Evolutionary conservation across 2,797 vertebrate genomes (phyloP).

Genomic region (Eupleurogrammus muticus): DNA sequence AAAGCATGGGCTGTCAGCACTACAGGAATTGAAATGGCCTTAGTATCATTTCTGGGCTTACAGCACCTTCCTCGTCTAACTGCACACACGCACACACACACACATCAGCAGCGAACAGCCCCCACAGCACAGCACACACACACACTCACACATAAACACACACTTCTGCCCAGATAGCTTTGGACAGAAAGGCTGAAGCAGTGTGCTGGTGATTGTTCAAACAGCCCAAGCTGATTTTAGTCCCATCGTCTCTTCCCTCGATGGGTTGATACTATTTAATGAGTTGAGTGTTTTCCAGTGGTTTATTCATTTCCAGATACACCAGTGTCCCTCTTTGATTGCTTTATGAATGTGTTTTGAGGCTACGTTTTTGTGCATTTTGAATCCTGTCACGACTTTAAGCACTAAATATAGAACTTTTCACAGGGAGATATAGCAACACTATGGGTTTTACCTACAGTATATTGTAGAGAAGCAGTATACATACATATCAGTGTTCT

Average conservation of each 20-base stretch:
- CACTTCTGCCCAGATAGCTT: slow-evolving; percentile 40
- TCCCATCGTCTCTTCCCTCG: slow-evolving; percentile 50
- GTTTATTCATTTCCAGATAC: slow-evolving; percentile 45
- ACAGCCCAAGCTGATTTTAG: slow-evolving; percentile 45
- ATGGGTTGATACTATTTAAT: slow-evolving; percentile 57
- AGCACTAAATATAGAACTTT: not conserved
- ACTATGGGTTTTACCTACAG: not conserved
- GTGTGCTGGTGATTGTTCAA: slow-evolving; percentile 48
- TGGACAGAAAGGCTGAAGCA: slow-evolving; percentile 51
- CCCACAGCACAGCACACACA: too few species aligned
- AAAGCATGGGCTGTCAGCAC: slow-evolving; percentile 53
- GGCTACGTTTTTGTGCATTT: slow-evolving; percentile 24
- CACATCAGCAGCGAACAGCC: slow-evolving; percentile 32
- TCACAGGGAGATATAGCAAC: not conserved
- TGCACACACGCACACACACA: slow-evolving; percentile 21
- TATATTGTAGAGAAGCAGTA: not conserved
- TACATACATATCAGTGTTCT: not conserved
- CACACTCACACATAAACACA: slow-evolving; percentile 26
- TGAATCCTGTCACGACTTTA: too few species aligned
- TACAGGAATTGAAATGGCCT: slow-evolving; percentile 55
- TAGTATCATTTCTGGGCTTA: slow-evolving; percentile 48
- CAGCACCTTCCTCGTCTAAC: slow-evolving; percentile 42
- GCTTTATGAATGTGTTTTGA: slow-evolving; percentile 41
- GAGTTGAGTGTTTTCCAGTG: slow-evolving; percentile 61
- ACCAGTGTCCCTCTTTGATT: slow-evolving; percentile 38